Conservation (phyloP, 2,797 vertebrate genomes). For the Enteromius thamalakanensis region DNA sequence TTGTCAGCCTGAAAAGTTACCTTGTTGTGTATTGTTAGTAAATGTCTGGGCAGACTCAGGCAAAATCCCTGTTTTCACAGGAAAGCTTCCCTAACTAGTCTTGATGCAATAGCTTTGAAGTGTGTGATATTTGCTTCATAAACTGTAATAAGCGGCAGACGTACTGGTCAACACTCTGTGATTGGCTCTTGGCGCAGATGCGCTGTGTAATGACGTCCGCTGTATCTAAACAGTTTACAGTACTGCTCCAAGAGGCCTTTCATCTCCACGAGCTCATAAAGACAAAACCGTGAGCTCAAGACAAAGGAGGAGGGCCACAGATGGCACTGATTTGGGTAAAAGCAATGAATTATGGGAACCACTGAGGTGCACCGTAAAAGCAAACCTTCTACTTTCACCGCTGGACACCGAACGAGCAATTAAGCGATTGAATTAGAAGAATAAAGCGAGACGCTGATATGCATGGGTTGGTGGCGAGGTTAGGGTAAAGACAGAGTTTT, state of each 20-base stretch:
- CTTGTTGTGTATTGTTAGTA: slow-evolving; percentile 41
- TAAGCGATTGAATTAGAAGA: slow-evolving; percentile 21
- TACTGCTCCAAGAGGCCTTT: slow-evolving; percentile 52
- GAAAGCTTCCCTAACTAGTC: slow-evolving; percentile 8
- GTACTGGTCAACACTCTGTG: slow-evolving; percentile 40
- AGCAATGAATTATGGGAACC: slow-evolving; percentile 48
- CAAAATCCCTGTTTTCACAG: slow-evolving; percentile 41
- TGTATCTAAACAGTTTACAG: slow-evolving; percentile 58
- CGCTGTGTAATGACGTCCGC: slow-evolving; percentile 44
- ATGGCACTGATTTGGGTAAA: slow-evolving; percentile 56
- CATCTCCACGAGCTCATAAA: slow-evolving; percentile 60
- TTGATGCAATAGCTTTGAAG: slow-evolving; percentile 55
- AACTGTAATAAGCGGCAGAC: slow-evolving; percentile 59
- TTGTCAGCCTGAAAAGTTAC: neutral
- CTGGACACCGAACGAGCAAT: slow-evolving; percentile 28
- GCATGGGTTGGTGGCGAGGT: slow-evolving; percentile 29
- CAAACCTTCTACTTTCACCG: neutral
- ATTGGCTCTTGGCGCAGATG: slow-evolving; percentile 32
- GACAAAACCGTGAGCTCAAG: slow-evolving; percentile 48
- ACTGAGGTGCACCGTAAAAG: slow-evolving; percentile 48
- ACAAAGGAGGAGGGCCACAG: slow-evolving; percentile 37
- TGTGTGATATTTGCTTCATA: slow-evolving; percentile 52
- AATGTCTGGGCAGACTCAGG: slow-evolving; percentile 46
- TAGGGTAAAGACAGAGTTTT: slow-evolving; percentile 17
- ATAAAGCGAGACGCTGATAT: slow-evolving; percentile 19